Evolutionary conservation across 2,888 invertebrate species (phyloP), one percentile per base, ranked within the genome.

Genomic region (Limenitis camilla): DNA sequence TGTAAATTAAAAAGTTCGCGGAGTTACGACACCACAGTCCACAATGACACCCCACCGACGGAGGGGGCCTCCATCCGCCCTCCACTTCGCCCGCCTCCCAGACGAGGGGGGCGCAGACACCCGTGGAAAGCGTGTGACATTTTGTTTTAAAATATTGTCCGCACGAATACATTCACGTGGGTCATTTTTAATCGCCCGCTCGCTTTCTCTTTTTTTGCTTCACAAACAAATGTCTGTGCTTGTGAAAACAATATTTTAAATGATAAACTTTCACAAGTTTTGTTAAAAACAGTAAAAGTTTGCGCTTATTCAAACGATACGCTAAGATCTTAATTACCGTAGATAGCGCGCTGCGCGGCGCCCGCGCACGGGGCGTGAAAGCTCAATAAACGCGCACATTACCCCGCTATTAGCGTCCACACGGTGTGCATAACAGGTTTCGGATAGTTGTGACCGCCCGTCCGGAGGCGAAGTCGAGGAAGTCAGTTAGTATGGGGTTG

Each of bases 1-100:
- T 86, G 86, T 87, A 87, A 87, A 87, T 87, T 87, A 87, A 87
- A 87, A 87, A 87, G 86, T 87, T 87, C 85, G 84, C 81, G 77
- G 81, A 87, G 86, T 86, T 86, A 87, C 86, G 82, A 86, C 85
- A 85, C 86, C 86, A 85, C 86, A 86, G 86, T 86, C 86, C 84
- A 85, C 85, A 86, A 80, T 82, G 84, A 85, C 86, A 81, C 84
- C 83, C 83, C 70, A 69, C 68, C 65, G 69, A 70, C 66, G 66
- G 73, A 67, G 69, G 69, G 75, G 67, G 61, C 43, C 49, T 31
- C 54, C 49, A 47, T 31, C 46, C 66, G 60, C 56, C 62, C 64
- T 58, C 60, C 57, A 40, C 53, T 51, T 50, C 61, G 51, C 62
- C 61, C 66, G 53, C 65, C 61, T 54, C 60, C 62, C 61, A 56